Conservation (phyloP, 1,140 invertebrate species). For the Drosophila simulans region DNA sequence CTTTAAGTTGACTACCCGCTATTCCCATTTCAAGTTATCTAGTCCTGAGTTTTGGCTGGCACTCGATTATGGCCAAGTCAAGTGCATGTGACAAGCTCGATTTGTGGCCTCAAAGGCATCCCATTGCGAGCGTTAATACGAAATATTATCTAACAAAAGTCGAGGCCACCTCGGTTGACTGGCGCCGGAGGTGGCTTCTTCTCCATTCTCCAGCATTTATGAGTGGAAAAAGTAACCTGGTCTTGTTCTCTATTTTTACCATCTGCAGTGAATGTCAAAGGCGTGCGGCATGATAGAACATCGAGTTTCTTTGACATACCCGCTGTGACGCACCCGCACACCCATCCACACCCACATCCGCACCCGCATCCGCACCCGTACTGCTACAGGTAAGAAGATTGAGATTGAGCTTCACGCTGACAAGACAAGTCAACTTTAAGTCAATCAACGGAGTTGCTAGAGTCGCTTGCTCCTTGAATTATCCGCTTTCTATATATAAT, state of each 20-base stretch:
- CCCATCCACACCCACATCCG: constrained; percentile 66
- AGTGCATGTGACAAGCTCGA: constrained; percentile 74
- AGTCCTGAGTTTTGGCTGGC: constrained; percentile 15
- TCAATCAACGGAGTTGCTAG: constrained; percentile 54
- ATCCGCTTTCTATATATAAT: constrained; percentile 41
- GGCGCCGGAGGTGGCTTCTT: constrained; percentile 6
- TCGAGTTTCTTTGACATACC: constrained; percentile 84
- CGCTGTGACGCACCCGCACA: constrained; percentile 83
- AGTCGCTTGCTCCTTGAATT: constrained; percentile 17
- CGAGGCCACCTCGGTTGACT: constrained; percentile 2
- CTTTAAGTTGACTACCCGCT: background rate
- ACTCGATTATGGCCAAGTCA: constrained; percentile 52
- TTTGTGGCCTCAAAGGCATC: constrained; percentile 72
- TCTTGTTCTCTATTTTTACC: constrained; percentile 23
- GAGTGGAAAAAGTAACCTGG: constrained; percentile 49
- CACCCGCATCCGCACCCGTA: constrained; percentile 62
- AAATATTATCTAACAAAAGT: constrained; percentile 83
- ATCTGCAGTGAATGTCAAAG: constrained; percentile 81
- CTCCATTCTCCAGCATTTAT: background rate
- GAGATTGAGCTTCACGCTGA: constrained; percentile 27
- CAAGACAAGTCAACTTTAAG: constrained; percentile 74
- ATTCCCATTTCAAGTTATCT: constrained; percentile 9
- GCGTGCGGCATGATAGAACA: constrained; percentile 84
- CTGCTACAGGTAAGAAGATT: constrained; percentile 72
- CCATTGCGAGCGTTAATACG: constrained; percentile 69